Evolutionary conservation across 2,888 invertebrate genomes (phyloP), one percentile per base, ranked within the genome.

Genomic region (Caenorhabditis panamensis): DNA sequence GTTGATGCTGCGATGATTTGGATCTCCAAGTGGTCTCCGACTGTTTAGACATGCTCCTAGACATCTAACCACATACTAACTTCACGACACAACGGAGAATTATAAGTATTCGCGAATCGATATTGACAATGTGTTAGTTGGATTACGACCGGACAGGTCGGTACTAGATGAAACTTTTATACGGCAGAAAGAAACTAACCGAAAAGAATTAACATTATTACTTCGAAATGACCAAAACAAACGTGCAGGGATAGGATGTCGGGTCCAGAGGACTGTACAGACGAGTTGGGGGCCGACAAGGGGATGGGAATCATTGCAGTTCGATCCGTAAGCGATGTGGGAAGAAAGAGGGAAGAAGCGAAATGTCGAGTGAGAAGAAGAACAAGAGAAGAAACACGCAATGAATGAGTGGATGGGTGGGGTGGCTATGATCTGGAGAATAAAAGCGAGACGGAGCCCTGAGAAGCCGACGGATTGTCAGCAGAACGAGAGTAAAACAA

Each of bases 241-340:
- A 72, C 36, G 20, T 62, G 63, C 72, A 62, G 54, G 31, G 54
- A 51, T 56, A 51, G 41, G 24, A 47, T 36, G 24, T 20, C 37
- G 44, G 1, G 16, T 61, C 41, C 47, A 49, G 51, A 24, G 36
- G 72, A 56, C 72, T 72, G 54, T 72, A 72, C 63, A 63, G 31
- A 47, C 36, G 54, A 28, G 49, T 26, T 13, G 37, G 22, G 59
- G 24, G 18, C 31, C 11, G 20, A 44, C 4, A 20, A 24, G 16
- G n/a, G 22, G 56, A n/a, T n/a, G n/a, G n/a, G 56, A 72, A 72
- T 72, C 64, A 73, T 73, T 64, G 59, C 73, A 61, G 66, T 44
- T 37, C 51, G 37, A 73, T 66, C 64, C 64, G 73, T 73, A 73
- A n/a, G n/a, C n/a, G n/a, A n/a, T n/a, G n/a, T 49, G 59, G 31